A percentile compares a stretch with the other conserved stretches of the same genome.
Evolutionary conservation across 2,797 vertebrate genomes (phyloP).

Genomic region (Botia almorhae): DNA sequence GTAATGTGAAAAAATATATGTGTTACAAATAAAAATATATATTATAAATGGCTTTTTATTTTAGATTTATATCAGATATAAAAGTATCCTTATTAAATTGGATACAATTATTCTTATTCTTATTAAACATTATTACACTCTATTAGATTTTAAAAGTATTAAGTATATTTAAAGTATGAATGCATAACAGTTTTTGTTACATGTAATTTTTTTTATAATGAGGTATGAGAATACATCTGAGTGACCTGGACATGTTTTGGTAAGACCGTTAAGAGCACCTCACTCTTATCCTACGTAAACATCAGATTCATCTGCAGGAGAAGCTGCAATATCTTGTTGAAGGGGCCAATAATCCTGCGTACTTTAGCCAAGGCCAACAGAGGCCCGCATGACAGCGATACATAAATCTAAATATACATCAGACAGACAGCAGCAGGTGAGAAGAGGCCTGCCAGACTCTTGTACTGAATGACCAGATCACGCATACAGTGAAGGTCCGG

Average conservation of each 20-base stretch:
- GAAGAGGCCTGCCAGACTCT: constrained; percentile 59
- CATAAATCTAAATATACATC: constrained; percentile 74
- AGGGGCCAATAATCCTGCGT: constrained; percentile 65
- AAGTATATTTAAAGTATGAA: no score
- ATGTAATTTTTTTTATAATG: background rate
- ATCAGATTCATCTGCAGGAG: constrained; percentile 17
- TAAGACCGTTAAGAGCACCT: background rate
- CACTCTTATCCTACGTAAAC: background rate
- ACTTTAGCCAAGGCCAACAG: constrained; percentile 80
- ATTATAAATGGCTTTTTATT: no score
- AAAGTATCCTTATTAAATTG: no score
- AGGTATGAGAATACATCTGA: background rate
- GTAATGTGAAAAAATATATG: no score
- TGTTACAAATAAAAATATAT: no score
- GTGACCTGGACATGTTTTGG: background rate
- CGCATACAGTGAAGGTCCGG: constrained; percentile 36
- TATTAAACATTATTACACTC: no score
- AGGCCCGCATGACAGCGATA: constrained; percentile 81
- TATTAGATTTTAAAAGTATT: no score
- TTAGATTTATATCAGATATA: no score
- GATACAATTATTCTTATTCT: no score
- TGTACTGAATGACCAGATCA: constrained; percentile 34
- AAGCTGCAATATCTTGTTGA: constrained; percentile 54
- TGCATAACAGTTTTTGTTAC: no score
- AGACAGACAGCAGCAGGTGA: constrained; percentile 76